phyloP scores from a whole-genome alignment of 92 coral and sea anemone genomes.

The Bergia sp. region DNA sequence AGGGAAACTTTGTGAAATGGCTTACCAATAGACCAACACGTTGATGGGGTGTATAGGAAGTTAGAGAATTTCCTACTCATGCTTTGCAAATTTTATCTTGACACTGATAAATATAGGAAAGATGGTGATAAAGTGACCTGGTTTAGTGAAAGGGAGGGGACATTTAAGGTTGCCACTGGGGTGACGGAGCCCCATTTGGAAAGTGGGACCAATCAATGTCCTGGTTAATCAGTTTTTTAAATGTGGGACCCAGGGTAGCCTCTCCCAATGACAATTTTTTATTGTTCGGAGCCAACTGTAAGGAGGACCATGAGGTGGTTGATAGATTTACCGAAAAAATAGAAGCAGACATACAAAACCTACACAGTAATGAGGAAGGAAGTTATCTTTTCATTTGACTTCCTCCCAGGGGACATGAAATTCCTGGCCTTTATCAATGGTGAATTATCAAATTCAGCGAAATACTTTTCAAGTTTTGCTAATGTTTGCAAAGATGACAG shows the following conservation, averaged over 20 bases:
- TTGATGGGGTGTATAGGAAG: slow-evolving; percentile 62
- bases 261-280: slow-evolving; percentile 67
- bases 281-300: slow-evolving; percentile 70
- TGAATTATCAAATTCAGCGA: slow-evolving; percentile 66
- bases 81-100: slow-evolving; percentile 53
- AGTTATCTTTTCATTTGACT: slow-evolving; percentile 60
- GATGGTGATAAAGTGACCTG: slow-evolving; percentile 43
- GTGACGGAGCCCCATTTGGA: slow-evolving; percentile 77
- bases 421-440: slow-evolving; percentile 69
- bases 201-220: slow-evolving; percentile 70
- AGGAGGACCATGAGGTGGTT: slow-evolving; percentile 64
- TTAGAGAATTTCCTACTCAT: slow-evolving; percentile 49
- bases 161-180: slow-evolving; percentile 62
- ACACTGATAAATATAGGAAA: slow-evolving; percentile 56
- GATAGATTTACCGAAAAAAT: slow-evolving; percentile 34
- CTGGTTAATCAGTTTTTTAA: slow-evolving; percentile 64
- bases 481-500: slow-evolving; percentile 54
- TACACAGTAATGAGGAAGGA: slow-evolving; percentile 55
- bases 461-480: slow-evolving; percentile 74
- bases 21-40: slow-evolving; percentile 33
- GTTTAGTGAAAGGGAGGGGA: slow-evolving; percentile 47
- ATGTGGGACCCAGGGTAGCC: slow-evolving; percentile 63
- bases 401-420: slow-evolving; percentile 76
- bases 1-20: slow-evolving; percentile 46
- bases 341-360: not conserved